Conservation (phyloP, 2,797 vertebrate species). For the Peromyscus nudipes region DNA sequence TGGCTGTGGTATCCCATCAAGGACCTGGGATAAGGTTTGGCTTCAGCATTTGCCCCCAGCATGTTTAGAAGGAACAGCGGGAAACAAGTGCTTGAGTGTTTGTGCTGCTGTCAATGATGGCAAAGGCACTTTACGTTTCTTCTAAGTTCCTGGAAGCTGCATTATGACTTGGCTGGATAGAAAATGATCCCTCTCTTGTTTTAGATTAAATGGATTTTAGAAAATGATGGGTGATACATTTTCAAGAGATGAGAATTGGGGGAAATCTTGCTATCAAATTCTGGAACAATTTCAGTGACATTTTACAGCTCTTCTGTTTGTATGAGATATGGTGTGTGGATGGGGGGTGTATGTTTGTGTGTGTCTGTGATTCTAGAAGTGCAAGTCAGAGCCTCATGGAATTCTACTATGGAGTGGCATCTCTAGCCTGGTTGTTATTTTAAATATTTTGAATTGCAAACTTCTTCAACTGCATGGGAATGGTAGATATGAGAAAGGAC, state of each 20-base stretch:
- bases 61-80: slow-evolving; percentile 44
- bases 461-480: slow-evolving; percentile 21
- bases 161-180: slow-evolving; percentile 62
- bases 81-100: slow-evolving; percentile 65
- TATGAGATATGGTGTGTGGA: not conserved
- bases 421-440: not conserved
- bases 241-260: slow-evolving; percentile 58
- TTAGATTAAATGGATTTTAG: slow-evolving; percentile 68
- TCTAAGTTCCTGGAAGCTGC: slow-evolving; percentile 65
- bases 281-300: slow-evolving; percentile 1
- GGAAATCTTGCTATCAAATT: slow-evolving; percentile 18
- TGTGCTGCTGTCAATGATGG: slow-evolving; percentile 63
- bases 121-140: slow-evolving; percentile 50
- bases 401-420: not conserved
- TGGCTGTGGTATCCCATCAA: not conserved
- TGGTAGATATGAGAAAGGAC: not conserved
- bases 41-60: not conserved
- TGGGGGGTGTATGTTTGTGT: not conserved
- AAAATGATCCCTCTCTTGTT: slow-evolving; percentile 62
- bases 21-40: not conserved
- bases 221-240: slow-evolving; percentile 43
- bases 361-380: not conserved
- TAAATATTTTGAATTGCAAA: slow-evolving; percentile 23
- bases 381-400: not conserved
- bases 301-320: slow-evolving; percentile 22